phyloP scores from a whole-genome alignment of 2,113 vertebrate species.

The Cochlearius cochlearius region DNA sequence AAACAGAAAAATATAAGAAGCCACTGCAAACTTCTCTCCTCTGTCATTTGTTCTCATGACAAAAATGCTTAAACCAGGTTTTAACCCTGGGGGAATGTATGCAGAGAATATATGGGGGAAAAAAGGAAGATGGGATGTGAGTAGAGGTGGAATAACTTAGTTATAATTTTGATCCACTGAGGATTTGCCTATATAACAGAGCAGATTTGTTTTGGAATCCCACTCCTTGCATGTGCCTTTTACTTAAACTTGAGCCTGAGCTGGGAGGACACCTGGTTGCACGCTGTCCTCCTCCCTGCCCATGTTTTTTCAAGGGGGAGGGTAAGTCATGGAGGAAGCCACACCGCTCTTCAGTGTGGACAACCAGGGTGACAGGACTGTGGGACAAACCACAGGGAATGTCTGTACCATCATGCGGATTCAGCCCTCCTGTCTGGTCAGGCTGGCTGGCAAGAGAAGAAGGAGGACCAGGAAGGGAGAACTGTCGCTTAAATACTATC shows the following conservation, averaged over 20 bases:
- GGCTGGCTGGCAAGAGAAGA: not conserved
- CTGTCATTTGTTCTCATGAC: slow-evolving; percentile 15
- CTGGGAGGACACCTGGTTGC: not conserved
- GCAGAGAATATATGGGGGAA: not conserved
- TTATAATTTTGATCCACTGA: not conserved
- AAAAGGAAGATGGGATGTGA: not conserved
- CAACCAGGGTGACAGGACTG: not conserved
- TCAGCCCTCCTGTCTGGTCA: rapidly evolving
- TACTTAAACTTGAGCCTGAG: not conserved
- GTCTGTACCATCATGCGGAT: not conserved
- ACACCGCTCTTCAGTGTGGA: not conserved
- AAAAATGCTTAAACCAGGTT: not conserved
- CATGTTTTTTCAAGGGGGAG: not conserved
- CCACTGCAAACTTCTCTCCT: not conserved
- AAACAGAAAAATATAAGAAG: slow-evolving; percentile 11
- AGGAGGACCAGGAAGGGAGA: not conserved
- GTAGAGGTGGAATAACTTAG: not conserved
- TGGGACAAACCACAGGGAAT: not conserved
- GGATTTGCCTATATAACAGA: not conserved
- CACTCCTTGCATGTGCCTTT: rapidly evolving
- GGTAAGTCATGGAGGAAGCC: not conserved
- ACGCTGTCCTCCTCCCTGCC: not conserved
- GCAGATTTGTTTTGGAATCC: not conserved
- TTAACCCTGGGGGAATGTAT: not conserved
- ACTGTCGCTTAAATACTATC: too few species aligned